phyloP scores from a whole-genome alignment of 2,113 vertebrate genomes.

The Kryptolebias marmoratus region DNA sequence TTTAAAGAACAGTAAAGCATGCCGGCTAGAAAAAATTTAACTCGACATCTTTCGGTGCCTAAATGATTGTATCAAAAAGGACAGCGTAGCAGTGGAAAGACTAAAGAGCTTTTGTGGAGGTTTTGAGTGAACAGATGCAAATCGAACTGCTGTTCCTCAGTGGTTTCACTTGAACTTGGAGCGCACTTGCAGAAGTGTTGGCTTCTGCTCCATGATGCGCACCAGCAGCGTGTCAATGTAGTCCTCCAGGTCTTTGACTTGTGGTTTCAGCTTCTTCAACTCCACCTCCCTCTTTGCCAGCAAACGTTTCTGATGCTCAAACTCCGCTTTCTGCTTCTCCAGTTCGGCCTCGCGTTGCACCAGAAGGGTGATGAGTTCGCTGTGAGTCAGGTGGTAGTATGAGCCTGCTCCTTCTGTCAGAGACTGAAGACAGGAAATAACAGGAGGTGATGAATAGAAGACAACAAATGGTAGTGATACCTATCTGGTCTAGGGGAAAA shows the following conservation, averaged over 20 bases:
- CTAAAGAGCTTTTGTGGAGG: slow-evolving; percentile 71
- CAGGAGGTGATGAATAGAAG: background rate
- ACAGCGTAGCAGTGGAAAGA: slow-evolving; percentile 77
- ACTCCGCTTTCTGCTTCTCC: slow-evolving; percentile 84
- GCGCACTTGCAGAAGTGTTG: slow-evolving; percentile 91
- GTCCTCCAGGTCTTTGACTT: slow-evolving; percentile 91
- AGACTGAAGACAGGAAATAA: slow-evolving; percentile 28
- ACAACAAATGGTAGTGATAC: background rate
- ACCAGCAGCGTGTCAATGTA: slow-evolving; percentile 98
- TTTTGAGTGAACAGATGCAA: slow-evolving; percentile 53
- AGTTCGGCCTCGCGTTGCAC: slow-evolving; percentile 85
- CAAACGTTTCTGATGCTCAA: slow-evolving; percentile 82
- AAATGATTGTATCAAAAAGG: slow-evolving; percentile 72
- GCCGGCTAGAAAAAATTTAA: slow-evolving; percentile 57
- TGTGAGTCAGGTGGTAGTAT: slow-evolving; percentile 95
- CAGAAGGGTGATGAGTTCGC: slow-evolving; percentile 91
- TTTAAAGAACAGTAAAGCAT: slow-evolving; percentile 61
- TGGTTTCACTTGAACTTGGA: slow-evolving; percentile 77
- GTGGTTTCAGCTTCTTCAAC: slow-evolving; percentile 86
- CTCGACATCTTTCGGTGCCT: slow-evolving; percentile 59
- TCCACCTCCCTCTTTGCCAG: slow-evolving; percentile 90
- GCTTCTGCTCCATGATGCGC: slow-evolving; percentile 97
- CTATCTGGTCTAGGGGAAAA: background rate
- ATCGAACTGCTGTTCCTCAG: slow-evolving; percentile 1
- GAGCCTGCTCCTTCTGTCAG: slow-evolving; percentile 84